phyloP scores from a whole-genome alignment of 2,797 vertebrate genomes.

The Neoniphon sammara region DNA sequence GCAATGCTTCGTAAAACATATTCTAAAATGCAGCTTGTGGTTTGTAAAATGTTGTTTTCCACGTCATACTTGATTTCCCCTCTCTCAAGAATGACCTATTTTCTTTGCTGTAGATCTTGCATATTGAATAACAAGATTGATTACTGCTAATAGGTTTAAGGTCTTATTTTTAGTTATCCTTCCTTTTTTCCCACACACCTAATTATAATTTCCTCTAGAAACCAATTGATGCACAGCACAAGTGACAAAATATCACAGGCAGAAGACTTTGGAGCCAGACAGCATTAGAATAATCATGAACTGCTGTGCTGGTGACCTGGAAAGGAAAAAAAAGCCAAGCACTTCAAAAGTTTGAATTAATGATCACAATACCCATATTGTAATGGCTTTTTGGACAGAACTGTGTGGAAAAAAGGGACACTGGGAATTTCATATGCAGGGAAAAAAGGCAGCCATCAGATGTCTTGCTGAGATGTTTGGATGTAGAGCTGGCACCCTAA shows the following conservation, averaged over 20 bases:
- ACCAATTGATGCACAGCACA: conserved; percentile 56
- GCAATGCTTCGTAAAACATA: conserved; percentile 48
- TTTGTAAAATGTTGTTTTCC: conserved; percentile 59
- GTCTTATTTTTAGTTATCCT: conserved; percentile 62
- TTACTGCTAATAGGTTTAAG: conserved; percentile 71
- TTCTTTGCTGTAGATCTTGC: conserved; percentile 64
- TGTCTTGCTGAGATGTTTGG: conserved; percentile 82
- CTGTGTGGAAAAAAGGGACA: conserved; percentile 55
- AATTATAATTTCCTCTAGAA: conserved; percentile 62
- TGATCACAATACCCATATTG: conserved; percentile 73
- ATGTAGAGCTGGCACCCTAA: conserved; percentile 80
- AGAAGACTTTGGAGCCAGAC: conserved; percentile 60
- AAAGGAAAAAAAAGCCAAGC: conserved; percentile 51
- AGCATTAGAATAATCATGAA: conserved; percentile 66
- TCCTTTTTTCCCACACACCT: conserved; percentile 34
- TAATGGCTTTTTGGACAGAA: conserved; percentile 64
- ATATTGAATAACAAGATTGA: conserved; percentile 68
- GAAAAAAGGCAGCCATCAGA: conserved; percentile 74
- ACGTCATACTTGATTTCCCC: conserved; percentile 60
- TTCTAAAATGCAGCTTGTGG: conserved; percentile 44
- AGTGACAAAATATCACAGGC: conserved; percentile 69
- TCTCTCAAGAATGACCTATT: conserved; percentile 65
- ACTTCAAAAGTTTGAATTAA: conserved; percentile 72
- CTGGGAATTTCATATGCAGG: conserved; percentile 68
- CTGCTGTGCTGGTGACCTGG: conserved; percentile 62